Base-by-base conservation (phyloP, 1,140 invertebrate genomes). In the Drosophila truncata region DNA sequence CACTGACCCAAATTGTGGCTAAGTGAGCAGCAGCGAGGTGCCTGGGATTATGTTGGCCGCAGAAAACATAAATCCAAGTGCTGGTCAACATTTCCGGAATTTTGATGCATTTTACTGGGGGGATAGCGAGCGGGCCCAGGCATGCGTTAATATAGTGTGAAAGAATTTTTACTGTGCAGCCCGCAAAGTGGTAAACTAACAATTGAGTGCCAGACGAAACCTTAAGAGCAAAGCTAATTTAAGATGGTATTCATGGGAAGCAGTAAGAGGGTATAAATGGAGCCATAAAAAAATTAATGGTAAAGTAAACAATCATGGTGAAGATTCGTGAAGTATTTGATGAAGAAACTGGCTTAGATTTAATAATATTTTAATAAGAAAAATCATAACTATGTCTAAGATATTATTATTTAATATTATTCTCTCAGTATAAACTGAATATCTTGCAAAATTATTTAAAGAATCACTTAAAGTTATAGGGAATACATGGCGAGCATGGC, bases 81-180 rank as follows among this genome's bases (percentile, higher is more conserved):
- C 58, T 74, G 67, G 57, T 33, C 59, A 79, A 47, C 74, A 66
- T 82, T 86, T 85, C 82, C 82, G 82, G 82, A 86, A 85, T 85
- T 78, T 75, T 82, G 74, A 85, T 85, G 82, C 82, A 85, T 86
- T 79, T 67, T 46, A 66, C 82, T 41, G 42, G 52, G 37, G 67
- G 65, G 44, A 65, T 27, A 37, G 29, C 41, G 57, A 41, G 37
- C 37, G 65, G 64, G 27, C 14, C 49, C 42, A 54, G 55, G 47
- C 64, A 63, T 66, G 47, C 82, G 73, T 79, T 82, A 87, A 87
- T 82, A 86, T 71, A 87, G 83, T 86, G 83, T 86, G 80, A 79
- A 86, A 80, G 78, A 60, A 73, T 73, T 65, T 54, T 76, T 70
- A 66, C 50, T 84, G 81, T 84, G 81, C 52, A 75, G 31, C 18